Evolutionary conservation across 2,113 vertebrate species (phyloP), one percentile per base, ranked within the genome.

Genomic region (Gasterosteus aculeatus): DNA sequence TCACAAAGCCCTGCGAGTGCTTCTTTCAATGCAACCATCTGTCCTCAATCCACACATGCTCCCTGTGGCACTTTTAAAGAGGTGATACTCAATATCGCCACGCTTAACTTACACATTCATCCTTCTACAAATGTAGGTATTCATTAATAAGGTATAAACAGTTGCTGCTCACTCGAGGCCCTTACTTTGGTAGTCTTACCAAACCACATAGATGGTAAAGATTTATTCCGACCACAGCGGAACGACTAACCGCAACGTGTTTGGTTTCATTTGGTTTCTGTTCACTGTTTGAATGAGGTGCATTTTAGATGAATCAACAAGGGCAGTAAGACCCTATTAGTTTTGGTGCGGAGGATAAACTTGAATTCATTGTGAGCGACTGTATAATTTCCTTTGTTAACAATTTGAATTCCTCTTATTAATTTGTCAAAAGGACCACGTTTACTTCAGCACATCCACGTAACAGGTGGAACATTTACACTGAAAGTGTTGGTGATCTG

Each of bases 11-110:
- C 57, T 42, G 81, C 65, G 76, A 79, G 75, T 62, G 53, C 80
- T 82, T 62, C 80, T 85, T 83, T 79, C 65, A 85, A 62, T 65
- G 54, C 75, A 84, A 66, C 89, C 89, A 90, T 89, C 88, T 91
- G 91, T 81, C 82, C 86, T 59, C 79, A 74, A 84, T 70, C 64
- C 29, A 8, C 76, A 79, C 66, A 77, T 47, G 19, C 67, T 47
- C 60, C 41, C 65, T 65, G 66, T 29, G 63, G 76, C 67, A 73
- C 60, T 72, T 78, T 75, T 57, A 78, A 31, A 59, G 70, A 65
- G 76, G 65, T 76, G 75, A 68, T 19, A 81, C 33, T 14, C 26
- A 29, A 31, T 59, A 64, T 61, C 65, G 44, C 54, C 7, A 39
- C 22, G 10, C 29, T 29, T 41, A 44, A 74, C 72, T 59, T 2